phyloP scores from a whole-genome alignment of 2,888 invertebrate species.

The Augiades crinisus region DNA sequence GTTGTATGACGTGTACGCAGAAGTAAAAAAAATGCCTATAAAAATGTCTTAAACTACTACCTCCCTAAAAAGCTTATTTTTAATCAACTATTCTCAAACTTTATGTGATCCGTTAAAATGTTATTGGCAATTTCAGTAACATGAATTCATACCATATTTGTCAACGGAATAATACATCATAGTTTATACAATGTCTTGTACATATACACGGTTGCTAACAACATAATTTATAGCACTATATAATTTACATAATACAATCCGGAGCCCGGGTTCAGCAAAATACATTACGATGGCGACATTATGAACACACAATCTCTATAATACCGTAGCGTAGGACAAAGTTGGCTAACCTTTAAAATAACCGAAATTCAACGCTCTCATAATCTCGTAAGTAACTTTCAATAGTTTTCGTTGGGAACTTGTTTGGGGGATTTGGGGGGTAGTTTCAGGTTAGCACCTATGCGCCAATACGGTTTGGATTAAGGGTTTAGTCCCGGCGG shows the following conservation, averaged over 20 bases:
- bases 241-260: slow-evolving; percentile 66
- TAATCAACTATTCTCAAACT: too few relatives aligned
- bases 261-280: slow-evolving; percentile 34
- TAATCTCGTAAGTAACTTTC: slow-evolving; percentile 69
- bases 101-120: too few relatives aligned
- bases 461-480: slow-evolving; percentile 76
- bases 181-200: too few relatives aligned
- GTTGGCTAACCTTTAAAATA: slow-evolving; percentile 46
- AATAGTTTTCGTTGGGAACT: slow-evolving; percentile 64
- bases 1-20: too few relatives aligned
- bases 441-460: slow-evolving; percentile 68
- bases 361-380: slow-evolving; percentile 41
- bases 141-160: too few relatives aligned
- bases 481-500: slow-evolving; percentile 71
- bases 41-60: too few relatives aligned
- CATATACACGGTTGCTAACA: too few relatives aligned
- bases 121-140: too few relatives aligned
- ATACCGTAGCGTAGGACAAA: slow-evolving; percentile 36
- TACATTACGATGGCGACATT: slow-evolving; percentile 4
- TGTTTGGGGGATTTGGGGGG: slow-evolving; percentile 47
- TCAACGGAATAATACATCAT: too few relatives aligned
- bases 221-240: too few relatives aligned
- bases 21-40: too few relatives aligned
- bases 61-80: too few relatives aligned
- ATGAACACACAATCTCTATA: slow-evolving; percentile 53